Conservation (phyloP, 2,797 vertebrate species). For the Dicrostonyx torquatus region DNA sequence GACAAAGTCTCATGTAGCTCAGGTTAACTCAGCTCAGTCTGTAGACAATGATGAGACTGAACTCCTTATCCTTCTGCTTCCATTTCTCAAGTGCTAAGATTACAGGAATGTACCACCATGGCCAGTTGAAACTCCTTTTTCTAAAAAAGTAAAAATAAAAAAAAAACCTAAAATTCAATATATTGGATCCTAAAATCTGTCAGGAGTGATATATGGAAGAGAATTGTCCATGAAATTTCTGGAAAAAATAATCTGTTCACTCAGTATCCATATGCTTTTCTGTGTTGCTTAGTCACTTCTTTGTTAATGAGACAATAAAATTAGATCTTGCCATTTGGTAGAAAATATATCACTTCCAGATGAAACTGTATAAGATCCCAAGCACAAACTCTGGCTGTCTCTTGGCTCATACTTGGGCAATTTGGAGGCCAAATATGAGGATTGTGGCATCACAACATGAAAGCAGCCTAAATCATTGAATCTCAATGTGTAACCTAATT, state of each 20-base stretch:
- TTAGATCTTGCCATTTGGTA: not conserved
- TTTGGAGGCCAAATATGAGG: not conserved
- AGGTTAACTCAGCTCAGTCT: not conserved
- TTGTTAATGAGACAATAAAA: not conserved
- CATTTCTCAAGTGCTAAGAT: not conserved
- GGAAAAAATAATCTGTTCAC: not conserved
- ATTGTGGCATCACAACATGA: not conserved
- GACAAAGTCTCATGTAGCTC: not conserved
- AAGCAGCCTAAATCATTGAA: not conserved
- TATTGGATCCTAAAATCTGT: not conserved
- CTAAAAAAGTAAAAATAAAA: not conserved
- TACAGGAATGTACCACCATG: not conserved
- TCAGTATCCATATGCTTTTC: not conserved
- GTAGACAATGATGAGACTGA: not conserved
- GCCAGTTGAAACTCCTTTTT: not conserved
- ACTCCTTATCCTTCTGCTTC: not conserved
- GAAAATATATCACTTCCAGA: not conserved
- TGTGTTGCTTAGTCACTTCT: not conserved
- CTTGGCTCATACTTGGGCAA: not conserved
- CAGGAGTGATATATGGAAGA: not conserved
- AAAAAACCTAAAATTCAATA: not conserved
- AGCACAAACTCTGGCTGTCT: not conserved
- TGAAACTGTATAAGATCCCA: not conserved
- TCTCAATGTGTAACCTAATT: not conserved
- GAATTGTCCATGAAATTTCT: constrained; percentile 32